These are phyloP conservation scores for Ceratina japonica DNA, from an alignment of 1,140 invertebrate species.

Conservation along the genomic window DNA sequence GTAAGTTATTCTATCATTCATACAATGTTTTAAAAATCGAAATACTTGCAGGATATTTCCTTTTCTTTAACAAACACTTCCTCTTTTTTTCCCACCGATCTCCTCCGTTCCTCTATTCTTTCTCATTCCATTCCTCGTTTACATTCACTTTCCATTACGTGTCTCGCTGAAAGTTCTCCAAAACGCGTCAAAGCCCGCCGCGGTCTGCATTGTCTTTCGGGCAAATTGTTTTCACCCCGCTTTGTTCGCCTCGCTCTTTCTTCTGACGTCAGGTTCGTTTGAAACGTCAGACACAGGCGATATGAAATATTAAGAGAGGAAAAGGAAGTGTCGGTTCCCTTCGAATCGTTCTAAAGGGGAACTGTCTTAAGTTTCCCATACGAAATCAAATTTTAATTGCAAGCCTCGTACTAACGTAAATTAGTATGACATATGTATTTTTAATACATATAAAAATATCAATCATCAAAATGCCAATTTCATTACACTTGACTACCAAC, in stretches of 20 bases:
- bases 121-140: background rate
- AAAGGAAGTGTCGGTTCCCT: constrained; percentile 2
- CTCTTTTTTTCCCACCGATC: background rate
- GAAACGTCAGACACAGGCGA: constrained; percentile 11
- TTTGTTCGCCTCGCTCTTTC: constrained; percentile 41
- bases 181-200: constrained; percentile 24
- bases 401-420: too few relatives aligned
- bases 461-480: too few relatives aligned
- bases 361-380: too few relatives aligned
- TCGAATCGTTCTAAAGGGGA: background rate
- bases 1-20: too few relatives aligned
- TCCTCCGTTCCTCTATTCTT: constrained; percentile 10
- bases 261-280: constrained; percentile 40
- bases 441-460: too few relatives aligned
- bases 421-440: too few relatives aligned
- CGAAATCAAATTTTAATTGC: too few relatives aligned
- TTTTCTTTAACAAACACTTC: background rate
- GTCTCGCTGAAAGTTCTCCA: background rate
- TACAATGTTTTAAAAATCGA: too few relatives aligned
- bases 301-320: constrained; percentile 34
- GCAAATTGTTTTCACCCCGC: constrained; percentile 34
- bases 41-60: background rate
- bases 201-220: constrained; percentile 47
- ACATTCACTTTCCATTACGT: background rate
- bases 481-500: too few relatives aligned